Evolutionary conservation across 2,888 invertebrate species (phyloP).

Genomic region (Pterostichus niger): DNA sequence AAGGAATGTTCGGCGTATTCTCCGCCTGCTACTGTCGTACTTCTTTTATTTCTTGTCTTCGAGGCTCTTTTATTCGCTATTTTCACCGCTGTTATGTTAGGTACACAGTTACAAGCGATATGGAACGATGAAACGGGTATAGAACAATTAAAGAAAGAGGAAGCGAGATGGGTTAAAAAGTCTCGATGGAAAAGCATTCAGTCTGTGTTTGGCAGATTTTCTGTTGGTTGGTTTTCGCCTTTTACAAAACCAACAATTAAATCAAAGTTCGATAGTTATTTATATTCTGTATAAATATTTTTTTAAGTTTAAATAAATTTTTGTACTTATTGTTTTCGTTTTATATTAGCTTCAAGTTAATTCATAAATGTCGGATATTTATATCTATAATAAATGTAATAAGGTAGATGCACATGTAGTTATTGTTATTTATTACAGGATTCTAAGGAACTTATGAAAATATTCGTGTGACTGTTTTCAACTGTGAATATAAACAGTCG

Average conservation of each 20-base stretch:
- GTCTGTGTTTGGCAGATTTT: constrained; percentile 97
- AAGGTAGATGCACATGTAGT: constrained; percentile 61
- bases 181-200: constrained; percentile 97
- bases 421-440: constrained; percentile 60
- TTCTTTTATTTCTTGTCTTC: constrained; percentile 93
- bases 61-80: constrained; percentile 98
- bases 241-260: constrained; percentile 90
- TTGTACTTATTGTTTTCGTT: constrained; percentile 67
- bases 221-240: constrained; percentile 96
- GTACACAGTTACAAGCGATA: constrained; percentile 97
- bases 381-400: constrained; percentile 49
- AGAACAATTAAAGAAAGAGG: constrained; percentile 97
- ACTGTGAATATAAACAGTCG: constrained; percentile 40
- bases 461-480: constrained; percentile 6
- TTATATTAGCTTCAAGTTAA: constrained; percentile 53
- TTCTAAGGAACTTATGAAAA: constrained; percentile 18
- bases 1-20: constrained; percentile 95
- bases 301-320: constrained; percentile 68
- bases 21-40: constrained; percentile 96
- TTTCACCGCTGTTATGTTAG: constrained; percentile 98
- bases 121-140: constrained; percentile 99
- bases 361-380: constrained; percentile 57
- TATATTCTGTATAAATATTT: constrained; percentile 88
- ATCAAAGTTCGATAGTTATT: constrained; percentile 88
- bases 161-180: constrained; percentile 94